Percentiles rank a stretch among this genome's conserved stretches.
Conservation (phyloP, 2,888 invertebrate genomes). For the Catocala sponsa region DNA sequence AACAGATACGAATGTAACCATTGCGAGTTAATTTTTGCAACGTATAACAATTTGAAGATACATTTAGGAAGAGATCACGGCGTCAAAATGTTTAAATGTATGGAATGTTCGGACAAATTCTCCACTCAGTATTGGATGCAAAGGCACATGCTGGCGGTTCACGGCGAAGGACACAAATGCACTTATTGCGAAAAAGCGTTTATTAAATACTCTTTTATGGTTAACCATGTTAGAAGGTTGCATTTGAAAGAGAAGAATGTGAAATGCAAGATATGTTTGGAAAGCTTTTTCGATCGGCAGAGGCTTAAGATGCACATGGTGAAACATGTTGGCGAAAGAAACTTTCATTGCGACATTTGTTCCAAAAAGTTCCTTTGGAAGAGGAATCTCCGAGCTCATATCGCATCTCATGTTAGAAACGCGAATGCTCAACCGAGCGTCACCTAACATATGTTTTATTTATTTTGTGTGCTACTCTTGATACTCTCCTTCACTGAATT, state of each 20-base stretch:
- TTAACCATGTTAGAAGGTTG: slow-evolving; percentile 68
- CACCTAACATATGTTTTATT: slow-evolving; percentile 32
- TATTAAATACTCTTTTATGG: slow-evolving; percentile 71
- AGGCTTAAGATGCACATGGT: slow-evolving; percentile 79
- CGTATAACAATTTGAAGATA: slow-evolving; percentile 57
- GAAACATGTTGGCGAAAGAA: slow-evolving; percentile 82
- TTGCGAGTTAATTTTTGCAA: slow-evolving; percentile 62
- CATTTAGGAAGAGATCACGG: slow-evolving; percentile 71
- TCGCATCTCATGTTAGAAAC: slow-evolving; percentile 67
- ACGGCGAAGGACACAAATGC: slow-evolving; percentile 72
- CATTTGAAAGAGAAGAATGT: slow-evolving; percentile 78
- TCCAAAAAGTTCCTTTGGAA: slow-evolving; percentile 87
- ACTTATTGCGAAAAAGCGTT: slow-evolving; percentile 69
- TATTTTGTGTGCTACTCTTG: slow-evolving; percentile 1
- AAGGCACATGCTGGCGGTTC: slow-evolving; percentile 65
- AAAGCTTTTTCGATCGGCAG: slow-evolving; percentile 70
- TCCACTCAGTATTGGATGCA: slow-evolving; percentile 67
- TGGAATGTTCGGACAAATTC: slow-evolving; percentile 71
- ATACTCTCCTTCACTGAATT: background rate
- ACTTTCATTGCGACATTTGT: slow-evolving; percentile 88
- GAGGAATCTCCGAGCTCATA: slow-evolving; percentile 87
- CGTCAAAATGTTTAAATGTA: slow-evolving; percentile 62
- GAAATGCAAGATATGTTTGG: slow-evolving; percentile 68
- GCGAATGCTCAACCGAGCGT: slow-evolving; percentile 20
- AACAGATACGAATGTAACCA: slow-evolving; percentile 59